Base-by-base conservation (phyloP, 1,140 invertebrate species). In the Amphibalanus amphitrite region DNA sequence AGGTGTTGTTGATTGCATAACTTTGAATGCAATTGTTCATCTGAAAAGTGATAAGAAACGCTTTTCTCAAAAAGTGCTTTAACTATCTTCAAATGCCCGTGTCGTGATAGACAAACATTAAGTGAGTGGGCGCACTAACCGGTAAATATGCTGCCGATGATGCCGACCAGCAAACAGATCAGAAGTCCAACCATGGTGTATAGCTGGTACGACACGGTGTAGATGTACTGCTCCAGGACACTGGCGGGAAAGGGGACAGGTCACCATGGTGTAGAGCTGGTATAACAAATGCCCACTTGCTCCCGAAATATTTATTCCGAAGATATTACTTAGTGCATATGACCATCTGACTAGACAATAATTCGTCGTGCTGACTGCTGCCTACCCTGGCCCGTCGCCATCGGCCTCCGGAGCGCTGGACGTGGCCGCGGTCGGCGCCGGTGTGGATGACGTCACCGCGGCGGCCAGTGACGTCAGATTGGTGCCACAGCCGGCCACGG, bases 181-280 rank as follows among this genome's bases (percentile, higher is more conserved):
- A 69, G 38, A 65, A 69, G 30, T 6, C 70, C 72, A 25, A 71
- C 29, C 23, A 72, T 33, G 29, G 33, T 72, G 28, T 69, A 69
- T 20, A 71, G 72, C 1, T 70, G 70, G 72, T 74, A 74, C 6
- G 73, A 73, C 6, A 73, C 67, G 0, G 70, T 68, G 4, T 73
- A 38, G 8, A 74, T 69, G 65, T 73, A 73, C 40, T 72, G 69
- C 69, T 71, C 70, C 13, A 47, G 20, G 25, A 29, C 28, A 30
- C 72, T 71, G n/a, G 69, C 23, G 3, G 25, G 10, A 25, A n/a
- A 29, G 30, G 29, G n/a, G 59, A 13, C 28, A 69, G 29, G 33
- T 6, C 33, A 38, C n/a, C n/a, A n/a, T n/a, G n/a, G n/a, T n/a
- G n/a, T n/a, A n/a, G n/a, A n/a, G n/a, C n/a, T n/a, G n/a, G n/a